Evolutionary conservation across 2,888 invertebrate species (phyloP).

Genomic region (Nomada fabriciana): DNA sequence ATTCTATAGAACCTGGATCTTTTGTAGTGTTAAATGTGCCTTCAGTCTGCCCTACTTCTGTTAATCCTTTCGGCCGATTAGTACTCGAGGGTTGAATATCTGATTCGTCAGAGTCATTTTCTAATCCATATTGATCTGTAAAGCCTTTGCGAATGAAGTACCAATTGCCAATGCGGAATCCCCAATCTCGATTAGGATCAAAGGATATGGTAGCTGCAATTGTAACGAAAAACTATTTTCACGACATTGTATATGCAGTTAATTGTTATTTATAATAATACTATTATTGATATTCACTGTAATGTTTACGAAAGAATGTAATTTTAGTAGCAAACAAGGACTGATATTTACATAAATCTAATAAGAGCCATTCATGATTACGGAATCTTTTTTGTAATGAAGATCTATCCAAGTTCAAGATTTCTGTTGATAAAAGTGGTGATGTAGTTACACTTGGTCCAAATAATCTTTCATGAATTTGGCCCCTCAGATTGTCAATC

Average conservation of each 20-base stretch:
- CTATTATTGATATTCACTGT: neutral
- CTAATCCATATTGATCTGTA: conserved; percentile 2
- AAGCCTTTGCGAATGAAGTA: conserved; percentile 73
- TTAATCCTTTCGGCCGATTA: neutral
- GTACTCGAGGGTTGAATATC: conserved; percentile 5
- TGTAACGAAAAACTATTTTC: neutral
- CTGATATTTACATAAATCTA: conserved; percentile 66
- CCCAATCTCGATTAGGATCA: conserved; percentile 75
- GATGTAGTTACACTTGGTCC: conserved; percentile 9
- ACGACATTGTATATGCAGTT: neutral
- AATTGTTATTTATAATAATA: neutral
- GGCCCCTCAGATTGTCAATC: conserved; percentile 66
- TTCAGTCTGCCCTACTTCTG: neutral
- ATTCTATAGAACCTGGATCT: neutral
- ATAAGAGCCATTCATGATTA: conserved; percentile 28
- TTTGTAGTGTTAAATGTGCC: neutral
- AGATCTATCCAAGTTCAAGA: conserved; percentile 51
- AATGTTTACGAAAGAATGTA: neutral
- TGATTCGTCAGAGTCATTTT: conserved; percentile 38
- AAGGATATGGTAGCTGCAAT: conserved; percentile 71
- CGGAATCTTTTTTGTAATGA: conserved; percentile 27
- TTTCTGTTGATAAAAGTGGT: conserved; percentile 24
- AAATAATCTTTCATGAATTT: conserved; percentile 36
- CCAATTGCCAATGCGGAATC: conserved; percentile 76
- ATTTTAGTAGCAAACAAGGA: neutral